phyloP scores from a whole-genome alignment of 2,888 invertebrate genomes.

The Caenorhabditis afra region DNA sequence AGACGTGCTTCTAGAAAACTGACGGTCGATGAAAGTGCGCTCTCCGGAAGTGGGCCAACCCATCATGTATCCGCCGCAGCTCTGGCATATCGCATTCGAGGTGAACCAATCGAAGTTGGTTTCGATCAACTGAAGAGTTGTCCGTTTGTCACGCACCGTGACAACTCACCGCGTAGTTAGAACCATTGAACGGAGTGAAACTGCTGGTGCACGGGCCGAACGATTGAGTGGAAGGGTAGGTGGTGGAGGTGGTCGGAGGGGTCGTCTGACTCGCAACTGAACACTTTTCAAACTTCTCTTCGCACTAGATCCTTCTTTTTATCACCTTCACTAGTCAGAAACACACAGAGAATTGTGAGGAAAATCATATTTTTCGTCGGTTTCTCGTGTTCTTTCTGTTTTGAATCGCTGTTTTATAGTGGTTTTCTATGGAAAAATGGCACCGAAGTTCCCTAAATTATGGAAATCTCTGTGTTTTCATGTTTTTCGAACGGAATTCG shows the following conservation, averaged over 20 bases:
- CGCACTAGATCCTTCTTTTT: too few species aligned
- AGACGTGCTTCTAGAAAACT: background rate
- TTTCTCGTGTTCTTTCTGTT: too few species aligned
- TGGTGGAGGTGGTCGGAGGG: background rate
- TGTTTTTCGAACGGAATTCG: too few species aligned
- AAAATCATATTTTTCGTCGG: too few species aligned
- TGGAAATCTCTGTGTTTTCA: too few species aligned
- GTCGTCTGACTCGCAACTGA: background rate
- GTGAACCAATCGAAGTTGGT: constrained; percentile 4
- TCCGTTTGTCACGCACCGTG: too few species aligned
- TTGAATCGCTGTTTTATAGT: too few species aligned
- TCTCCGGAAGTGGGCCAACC: constrained; percentile 9
- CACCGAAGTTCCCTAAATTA: too few species aligned
- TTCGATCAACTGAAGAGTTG: constrained; percentile 1
- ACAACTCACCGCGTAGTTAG: constrained; percentile 7
- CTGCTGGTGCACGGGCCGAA: background rate
- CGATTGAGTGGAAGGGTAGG: background rate
- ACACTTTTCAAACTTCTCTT: too few species aligned
- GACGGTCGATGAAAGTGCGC: constrained; percentile 7
- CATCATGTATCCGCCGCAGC: constrained; percentile 15
- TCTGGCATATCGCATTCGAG: constrained; percentile 11
- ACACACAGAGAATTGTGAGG: too few species aligned
- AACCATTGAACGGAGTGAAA: constrained; percentile 1
- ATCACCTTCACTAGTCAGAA: too few species aligned
- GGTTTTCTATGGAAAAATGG: too few species aligned